phyloP scores from a whole-genome alignment of 2,888 invertebrate genomes.

The Odontomyia ornata region DNA sequence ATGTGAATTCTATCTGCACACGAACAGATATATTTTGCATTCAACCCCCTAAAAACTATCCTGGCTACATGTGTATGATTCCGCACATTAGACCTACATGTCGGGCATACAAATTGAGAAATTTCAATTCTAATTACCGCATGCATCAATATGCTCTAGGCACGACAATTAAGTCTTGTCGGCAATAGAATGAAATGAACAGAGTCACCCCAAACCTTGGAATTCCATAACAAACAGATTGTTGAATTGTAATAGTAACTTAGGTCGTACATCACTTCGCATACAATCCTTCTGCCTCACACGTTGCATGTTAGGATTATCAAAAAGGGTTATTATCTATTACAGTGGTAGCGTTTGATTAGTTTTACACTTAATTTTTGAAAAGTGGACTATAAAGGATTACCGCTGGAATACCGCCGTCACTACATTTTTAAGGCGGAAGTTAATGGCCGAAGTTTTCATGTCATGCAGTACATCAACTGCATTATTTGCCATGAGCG shows the following conservation, averaged over 20 bases:
- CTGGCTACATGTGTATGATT: slow-evolving; percentile 37
- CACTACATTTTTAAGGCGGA: too few species aligned
- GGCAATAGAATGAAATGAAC: slow-evolving; percentile 47
- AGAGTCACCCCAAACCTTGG: slow-evolving; percentile 34
- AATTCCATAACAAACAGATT: slow-evolving; percentile 42
- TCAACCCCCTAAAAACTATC: not conserved
- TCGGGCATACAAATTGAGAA: slow-evolving; percentile 50
- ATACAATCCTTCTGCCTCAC: slow-evolving; percentile 27
- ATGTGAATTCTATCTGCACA: not conserved
- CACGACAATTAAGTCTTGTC: slow-evolving; percentile 50
- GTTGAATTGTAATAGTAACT: slow-evolving; percentile 44
- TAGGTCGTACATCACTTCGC: slow-evolving; percentile 25
- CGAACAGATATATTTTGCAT: slow-evolving; percentile 18
- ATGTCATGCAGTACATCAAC: too few species aligned
- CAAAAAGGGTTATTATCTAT: slow-evolving; percentile 18
- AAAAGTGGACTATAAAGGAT: too few species aligned
- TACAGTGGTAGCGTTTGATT: not conserved
- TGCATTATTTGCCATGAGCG: too few species aligned
- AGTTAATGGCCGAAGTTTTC: too few species aligned
- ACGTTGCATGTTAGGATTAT: slow-evolving; percentile 8
- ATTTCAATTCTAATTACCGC: slow-evolving; percentile 51
- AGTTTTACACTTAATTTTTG: not conserved
- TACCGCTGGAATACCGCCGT: too few species aligned
- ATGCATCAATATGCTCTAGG: slow-evolving; percentile 50
- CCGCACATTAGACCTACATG: slow-evolving; percentile 42